Evolutionary conservation across 2,113 vertebrate species (phyloP).

Genomic region (Ceratotherium simum): DNA sequence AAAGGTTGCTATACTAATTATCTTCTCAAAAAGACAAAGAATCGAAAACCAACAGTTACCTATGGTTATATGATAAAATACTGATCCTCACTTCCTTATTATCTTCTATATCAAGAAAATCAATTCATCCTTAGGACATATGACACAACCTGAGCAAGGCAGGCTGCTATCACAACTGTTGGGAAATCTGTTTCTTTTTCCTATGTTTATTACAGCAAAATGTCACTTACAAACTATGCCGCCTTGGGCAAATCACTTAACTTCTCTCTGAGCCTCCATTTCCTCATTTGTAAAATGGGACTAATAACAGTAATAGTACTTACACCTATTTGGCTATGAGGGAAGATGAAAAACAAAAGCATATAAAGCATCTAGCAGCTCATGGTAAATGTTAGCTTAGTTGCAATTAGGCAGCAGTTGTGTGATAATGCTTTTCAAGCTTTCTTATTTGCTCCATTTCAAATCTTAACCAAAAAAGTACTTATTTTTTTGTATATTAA

Average conservation of each 20-base stretch:
- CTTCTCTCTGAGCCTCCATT: background rate
- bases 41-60: background rate
- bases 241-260: background rate
- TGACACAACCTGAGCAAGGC: background rate
- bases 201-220: background rate
- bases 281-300: conserved; percentile 40
- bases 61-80: background rate
- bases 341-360: background rate
- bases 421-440: background rate
- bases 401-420: background rate
- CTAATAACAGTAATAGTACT: background rate
- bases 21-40: background rate
- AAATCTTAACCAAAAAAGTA: conserved; percentile 14
- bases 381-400: background rate
- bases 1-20: background rate
- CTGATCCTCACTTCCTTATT: background rate
- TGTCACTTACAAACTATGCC: background rate
- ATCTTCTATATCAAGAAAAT: background rate
- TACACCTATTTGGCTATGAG: background rate
- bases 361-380: background rate
- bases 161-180: background rate
- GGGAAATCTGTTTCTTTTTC: background rate
- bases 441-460: background rate
- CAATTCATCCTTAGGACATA: background rate
- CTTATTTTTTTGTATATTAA: background rate